A percentile compares a stretch with the other conserved stretches of the same genome.
phyloP scores from a whole-genome alignment of 2,888 invertebrate genomes.

The Resseliella maxima region DNA sequence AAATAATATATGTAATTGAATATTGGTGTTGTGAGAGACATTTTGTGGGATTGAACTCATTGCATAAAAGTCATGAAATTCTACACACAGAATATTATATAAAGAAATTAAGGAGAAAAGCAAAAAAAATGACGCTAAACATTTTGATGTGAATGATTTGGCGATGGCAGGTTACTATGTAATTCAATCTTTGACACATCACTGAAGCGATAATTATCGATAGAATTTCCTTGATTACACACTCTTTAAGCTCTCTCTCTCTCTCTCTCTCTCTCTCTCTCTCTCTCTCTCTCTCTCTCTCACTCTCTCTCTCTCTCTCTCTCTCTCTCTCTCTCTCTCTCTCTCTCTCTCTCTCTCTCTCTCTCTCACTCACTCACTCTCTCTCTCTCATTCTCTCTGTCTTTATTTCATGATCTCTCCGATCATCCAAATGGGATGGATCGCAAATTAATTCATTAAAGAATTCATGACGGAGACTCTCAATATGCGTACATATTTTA shows the following conservation, averaged over 20 bases:
- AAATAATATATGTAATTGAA: conserved; percentile 3
- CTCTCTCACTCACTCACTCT: no score
- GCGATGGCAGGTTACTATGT: neutral
- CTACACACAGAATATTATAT: conserved; percentile 39
- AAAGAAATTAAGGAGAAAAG: neutral
- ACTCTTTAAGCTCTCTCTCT: neutral
- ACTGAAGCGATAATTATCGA: neutral
- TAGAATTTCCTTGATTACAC: no score
- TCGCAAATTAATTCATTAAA: conserved; percentile 2
- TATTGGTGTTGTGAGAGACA: neutral
- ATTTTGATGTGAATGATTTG: conserved; percentile 10
- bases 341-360: neutral
- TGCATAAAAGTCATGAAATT: conserved; percentile 6
- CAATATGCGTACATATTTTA: neutral
- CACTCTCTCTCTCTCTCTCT: neutral
- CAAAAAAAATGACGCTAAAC: neutral
- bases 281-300: no score
- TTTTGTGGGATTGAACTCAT: neutral
- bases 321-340: neutral
- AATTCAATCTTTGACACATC: neutral
- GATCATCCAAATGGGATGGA: neutral
- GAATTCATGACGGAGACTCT: neutral
- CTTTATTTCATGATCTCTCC: no score
- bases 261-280: no score
- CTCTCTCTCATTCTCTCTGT: neutral